A percentile compares a stretch with the other conserved stretches of the same genome.
Evolutionary conservation across 2,113 vertebrate genomes (phyloP).

Genomic region (Guaruba guarouba): DNA sequence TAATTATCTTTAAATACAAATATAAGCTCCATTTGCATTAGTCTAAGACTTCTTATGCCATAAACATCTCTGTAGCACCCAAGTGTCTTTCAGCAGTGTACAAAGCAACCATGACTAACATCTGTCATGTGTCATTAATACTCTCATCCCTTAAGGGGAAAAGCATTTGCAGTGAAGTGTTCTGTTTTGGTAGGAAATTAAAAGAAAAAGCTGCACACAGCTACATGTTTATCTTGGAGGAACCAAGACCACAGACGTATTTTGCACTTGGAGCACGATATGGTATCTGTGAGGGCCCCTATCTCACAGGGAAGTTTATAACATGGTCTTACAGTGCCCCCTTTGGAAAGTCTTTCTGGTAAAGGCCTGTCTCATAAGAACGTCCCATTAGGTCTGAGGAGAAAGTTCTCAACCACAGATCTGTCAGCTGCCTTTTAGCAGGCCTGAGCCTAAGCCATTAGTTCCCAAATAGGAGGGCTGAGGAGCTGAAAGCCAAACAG

Average conservation of each 20-base stretch:
- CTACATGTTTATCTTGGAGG: background rate
- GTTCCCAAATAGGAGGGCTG: background rate
- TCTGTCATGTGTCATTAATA: constrained; percentile 50
- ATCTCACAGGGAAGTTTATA: background rate
- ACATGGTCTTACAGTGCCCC: background rate
- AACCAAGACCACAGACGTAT: background rate
- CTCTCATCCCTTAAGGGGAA: constrained; percentile 16
- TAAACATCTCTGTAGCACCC: background rate
- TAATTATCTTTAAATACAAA: constrained; percentile 27
- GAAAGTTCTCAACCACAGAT: background rate
- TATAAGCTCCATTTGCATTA: background rate
- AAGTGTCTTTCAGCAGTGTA: constrained; percentile 21
- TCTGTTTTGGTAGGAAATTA: constrained; percentile 45
- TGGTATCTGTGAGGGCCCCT: background rate
- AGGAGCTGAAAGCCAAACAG: background rate
- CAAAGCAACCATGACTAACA: constrained; percentile 35
- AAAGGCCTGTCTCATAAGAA: background rate
- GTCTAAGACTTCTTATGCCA: constrained; percentile 15
- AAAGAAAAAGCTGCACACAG: background rate
- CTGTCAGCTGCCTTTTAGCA: background rate
- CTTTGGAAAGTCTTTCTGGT: background rate
- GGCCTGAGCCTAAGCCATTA: background rate
- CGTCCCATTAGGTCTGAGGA: background rate
- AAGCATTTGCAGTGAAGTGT: constrained; percentile 35
- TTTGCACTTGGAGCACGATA: background rate